Conservation (phyloP, 2,797 vertebrate species). For the Cossypha caffra region DNA sequence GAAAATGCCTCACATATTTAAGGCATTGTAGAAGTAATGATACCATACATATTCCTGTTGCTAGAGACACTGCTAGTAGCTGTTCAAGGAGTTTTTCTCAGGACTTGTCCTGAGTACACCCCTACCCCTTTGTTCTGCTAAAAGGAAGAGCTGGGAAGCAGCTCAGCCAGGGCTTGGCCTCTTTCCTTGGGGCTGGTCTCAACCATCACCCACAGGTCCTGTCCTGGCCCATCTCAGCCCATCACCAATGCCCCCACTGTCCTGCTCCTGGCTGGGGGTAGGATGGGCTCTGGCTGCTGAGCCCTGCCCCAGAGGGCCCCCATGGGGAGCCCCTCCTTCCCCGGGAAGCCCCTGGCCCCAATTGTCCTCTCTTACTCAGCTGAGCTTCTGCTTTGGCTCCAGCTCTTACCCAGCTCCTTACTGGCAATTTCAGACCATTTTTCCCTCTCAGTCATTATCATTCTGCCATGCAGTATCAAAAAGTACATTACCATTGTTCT, state of each 20-base stretch:
- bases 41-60: not conserved
- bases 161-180: fast-evolving
- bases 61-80: not conserved
- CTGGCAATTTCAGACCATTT: not conserved
- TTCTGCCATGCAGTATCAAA: not conserved
- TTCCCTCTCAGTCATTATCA: not conserved
- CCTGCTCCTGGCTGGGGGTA: not conserved
- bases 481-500: not conserved
- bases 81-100: not conserved
- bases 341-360: fast-evolving
- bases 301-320: fast-evolving
- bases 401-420: not conserved
- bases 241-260: fast-evolving
- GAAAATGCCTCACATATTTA: not conserved
- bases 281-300: not conserved
- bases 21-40: not conserved
- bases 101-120: not conserved
- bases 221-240: not conserved
- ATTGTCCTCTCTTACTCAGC: not conserved
- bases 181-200: not conserved
- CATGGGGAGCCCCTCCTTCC: fast-evolving
- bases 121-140: not conserved
- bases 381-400: fast-evolving
- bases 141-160: not conserved
- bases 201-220: fast-evolving